A percentile compares a stretch with the other conserved stretches of the same genome.
Evolutionary conservation across 2,797 vertebrate species (phyloP).

Genomic region (Aselliscus stoliczkanus): DNA sequence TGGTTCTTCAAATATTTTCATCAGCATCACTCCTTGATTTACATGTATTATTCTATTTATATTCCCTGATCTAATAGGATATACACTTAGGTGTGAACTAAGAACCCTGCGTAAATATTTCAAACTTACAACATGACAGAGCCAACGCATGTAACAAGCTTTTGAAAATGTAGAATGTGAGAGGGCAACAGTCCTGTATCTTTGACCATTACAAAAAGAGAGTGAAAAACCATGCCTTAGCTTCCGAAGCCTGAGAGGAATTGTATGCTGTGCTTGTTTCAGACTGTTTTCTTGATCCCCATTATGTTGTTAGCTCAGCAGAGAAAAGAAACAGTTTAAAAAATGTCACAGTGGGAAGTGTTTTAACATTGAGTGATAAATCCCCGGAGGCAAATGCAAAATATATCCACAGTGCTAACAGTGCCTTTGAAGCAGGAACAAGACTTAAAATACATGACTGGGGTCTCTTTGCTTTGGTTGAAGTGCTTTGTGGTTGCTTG

Average conservation of each 20-base stretch:
- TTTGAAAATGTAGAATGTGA: conserved; percentile 31
- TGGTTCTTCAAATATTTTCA: background rate
- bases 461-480: conserved; percentile 49
- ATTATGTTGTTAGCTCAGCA: conserved; percentile 79
- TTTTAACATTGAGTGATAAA: conserved; percentile 76
- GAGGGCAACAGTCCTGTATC: conserved; percentile 43
- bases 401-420: conserved; percentile 71
- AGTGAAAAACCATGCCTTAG: conserved; percentile 66
- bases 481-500: conserved; percentile 26
- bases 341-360: conserved; percentile 71
- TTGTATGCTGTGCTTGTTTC: conserved; percentile 66
- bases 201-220: conserved; percentile 66
- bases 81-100: conserved; percentile 62
- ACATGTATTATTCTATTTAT: background rate
- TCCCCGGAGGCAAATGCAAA: conserved; percentile 72
- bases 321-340: conserved; percentile 76
- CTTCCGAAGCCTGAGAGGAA: conserved; percentile 61
- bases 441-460: conserved; percentile 62
- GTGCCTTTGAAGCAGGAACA: conserved; percentile 42
- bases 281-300: conserved; percentile 74
- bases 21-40: background rate
- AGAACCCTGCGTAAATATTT: conserved; percentile 55
- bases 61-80: conserved; percentile 14
- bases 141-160: conserved; percentile 61
- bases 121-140: conserved; percentile 42